Conservation (phyloP, 2,113 vertebrate genomes). For the Chelonoidis abingdonii region DNA sequence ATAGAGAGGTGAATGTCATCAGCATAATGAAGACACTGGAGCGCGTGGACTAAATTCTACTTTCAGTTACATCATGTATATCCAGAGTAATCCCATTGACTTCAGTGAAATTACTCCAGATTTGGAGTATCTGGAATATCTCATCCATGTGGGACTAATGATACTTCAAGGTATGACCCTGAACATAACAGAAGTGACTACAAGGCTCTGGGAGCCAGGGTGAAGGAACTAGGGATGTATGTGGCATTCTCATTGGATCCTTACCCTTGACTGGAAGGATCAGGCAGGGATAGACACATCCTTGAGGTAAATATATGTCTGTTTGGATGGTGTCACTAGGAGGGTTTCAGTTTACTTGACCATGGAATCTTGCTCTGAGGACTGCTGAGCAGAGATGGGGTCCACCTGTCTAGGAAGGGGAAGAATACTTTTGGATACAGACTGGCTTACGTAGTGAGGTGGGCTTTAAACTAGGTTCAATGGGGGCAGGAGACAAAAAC, state of each 20-base stretch:
- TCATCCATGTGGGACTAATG: not conserved
- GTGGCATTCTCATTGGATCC: not conserved
- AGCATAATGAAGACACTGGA: not conserved
- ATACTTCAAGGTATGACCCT: not conserved
- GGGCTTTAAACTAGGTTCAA: no score
- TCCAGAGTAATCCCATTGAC: not conserved
- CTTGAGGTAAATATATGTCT: not conserved
- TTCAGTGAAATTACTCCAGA: not conserved
- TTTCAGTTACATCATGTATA: not conserved
- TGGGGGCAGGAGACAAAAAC: no score
- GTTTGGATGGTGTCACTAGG: not conserved
- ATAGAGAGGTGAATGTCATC: not conserved
- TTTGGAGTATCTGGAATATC: not conserved
- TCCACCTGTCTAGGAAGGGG: no score
- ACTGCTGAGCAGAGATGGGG: no score
- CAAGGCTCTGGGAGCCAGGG: not conserved
- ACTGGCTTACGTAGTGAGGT: no score
- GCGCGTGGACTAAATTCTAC: not conserved
- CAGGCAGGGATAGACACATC: not conserved
- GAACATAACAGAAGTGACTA: not conserved
- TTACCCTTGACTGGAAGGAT: not conserved
- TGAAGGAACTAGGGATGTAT: not conserved
- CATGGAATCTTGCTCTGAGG: not conserved
- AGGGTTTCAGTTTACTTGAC: not conserved
- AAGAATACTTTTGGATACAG: no score